phyloP scores from a whole-genome alignment of 1,140 invertebrate genomes.

The Diorhabda elongata region DNA sequence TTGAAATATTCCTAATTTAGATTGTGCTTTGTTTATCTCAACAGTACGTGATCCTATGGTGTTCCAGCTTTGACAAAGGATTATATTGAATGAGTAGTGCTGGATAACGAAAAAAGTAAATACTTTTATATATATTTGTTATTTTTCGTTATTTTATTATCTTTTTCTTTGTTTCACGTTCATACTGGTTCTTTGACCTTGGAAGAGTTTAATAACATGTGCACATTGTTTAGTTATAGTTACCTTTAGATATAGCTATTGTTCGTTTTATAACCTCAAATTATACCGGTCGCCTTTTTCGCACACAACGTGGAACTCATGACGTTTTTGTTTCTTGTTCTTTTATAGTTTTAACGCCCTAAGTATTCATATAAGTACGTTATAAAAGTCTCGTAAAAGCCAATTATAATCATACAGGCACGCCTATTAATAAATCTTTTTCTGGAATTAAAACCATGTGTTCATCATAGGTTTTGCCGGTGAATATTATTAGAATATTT shows the following conservation, averaged over 20 bases:
- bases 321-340: neutral
- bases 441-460: neutral
- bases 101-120: constrained; percentile 17
- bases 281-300: neutral
- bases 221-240: neutral
- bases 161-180: constrained; percentile 17
- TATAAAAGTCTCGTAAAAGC: no score
- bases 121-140: constrained; percentile 7
- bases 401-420: no score
- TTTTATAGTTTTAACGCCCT: no score
- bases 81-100: constrained; percentile 14
- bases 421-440: neutral
- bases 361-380: no score
- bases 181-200: neutral
- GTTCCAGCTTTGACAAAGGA: constrained; percentile 13
- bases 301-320: neutral
- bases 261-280: neutral
- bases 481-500: constrained; percentile 3
- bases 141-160: constrained; percentile 10
- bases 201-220: constrained; percentile 2
- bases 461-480: neutral
- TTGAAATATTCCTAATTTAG: constrained; percentile 4
- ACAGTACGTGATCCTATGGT: constrained; percentile 13
- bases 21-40: constrained; percentile 13
- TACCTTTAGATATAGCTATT: neutral